Base-by-base conservation (phyloP, 1,140 invertebrate genomes). In the Drosophila willistoni region DNA sequence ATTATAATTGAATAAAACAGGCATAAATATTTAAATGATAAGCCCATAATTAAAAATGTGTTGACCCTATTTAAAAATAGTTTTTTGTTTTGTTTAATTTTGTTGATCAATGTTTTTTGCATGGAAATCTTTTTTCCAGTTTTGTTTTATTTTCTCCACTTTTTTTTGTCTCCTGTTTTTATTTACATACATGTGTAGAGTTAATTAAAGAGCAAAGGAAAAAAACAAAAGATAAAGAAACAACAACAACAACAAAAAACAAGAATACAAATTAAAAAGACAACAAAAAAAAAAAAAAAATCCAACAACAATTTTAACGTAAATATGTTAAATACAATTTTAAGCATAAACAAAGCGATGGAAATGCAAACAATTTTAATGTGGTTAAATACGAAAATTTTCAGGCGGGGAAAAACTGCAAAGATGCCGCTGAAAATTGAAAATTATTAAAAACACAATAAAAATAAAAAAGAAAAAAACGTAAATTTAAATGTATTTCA, bases 11-110 rank as follows among this genome's bases (percentile, higher is more conserved):
- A 78, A 73, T 69, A 72, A 70, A 73, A 59, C 71, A 64, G 66
- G 60, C 63, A 81, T 76, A 69, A 76, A 81, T 70, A 76, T 73
- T 61, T 78, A 73, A 73, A 64, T 64, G 70, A 68, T 77, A 81
- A 82, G 79, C 70, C 17, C 66, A 77, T 71, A 70, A 81, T 81
- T 77, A 78, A 70, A 82, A 69, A 77, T 78, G 67, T 77, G 79
- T 81, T 74, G 74, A 73, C 59, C 66, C 72, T 36, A 61, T 68
- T 76, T 68, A 42, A 57, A 55, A 63, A 62, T 19, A 36, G 61
- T 67, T 60, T 72, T 61, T 72, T 55, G 34, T 29, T 57, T 56
- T 34, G 5, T 42, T 74, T 55, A 51, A 12, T 7, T 17, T 14
- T 44, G 14, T 44, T 29, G 2, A 29, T 29, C 29, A 29, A 7